Conservation (phyloP, 2,113 vertebrate species). For the Cynopterus brachyotis region DNA sequence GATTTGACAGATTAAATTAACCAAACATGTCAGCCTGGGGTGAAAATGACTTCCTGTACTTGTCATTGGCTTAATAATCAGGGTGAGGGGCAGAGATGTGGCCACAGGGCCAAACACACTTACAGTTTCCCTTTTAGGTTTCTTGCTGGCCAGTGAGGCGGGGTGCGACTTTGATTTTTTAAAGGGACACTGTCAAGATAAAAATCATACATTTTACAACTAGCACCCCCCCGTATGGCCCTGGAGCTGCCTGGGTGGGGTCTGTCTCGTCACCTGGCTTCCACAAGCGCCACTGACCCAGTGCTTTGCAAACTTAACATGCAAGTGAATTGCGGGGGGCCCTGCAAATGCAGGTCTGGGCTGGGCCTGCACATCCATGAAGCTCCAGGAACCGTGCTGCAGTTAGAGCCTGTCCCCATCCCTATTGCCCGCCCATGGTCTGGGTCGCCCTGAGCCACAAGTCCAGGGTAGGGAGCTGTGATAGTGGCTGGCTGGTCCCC, state of each 20-base stretch:
- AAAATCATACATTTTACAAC: conserved; percentile 81
- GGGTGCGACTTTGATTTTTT: conserved; percentile 83
- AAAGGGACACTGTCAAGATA: conserved; percentile 85
- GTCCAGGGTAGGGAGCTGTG: not conserved
- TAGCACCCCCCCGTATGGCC: not conserved
- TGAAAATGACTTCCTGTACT: conserved; percentile 8
- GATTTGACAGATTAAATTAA: conserved; percentile 47
- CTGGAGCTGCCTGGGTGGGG: not conserved
- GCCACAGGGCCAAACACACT: conserved; percentile 74
- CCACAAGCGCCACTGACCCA: not conserved
- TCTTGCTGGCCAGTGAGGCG: conserved; percentile 85
- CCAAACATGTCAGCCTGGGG: not conserved
- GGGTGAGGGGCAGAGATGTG: conserved; percentile 5
- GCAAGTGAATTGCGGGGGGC: not conserved
- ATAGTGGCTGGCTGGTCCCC: not conserved
- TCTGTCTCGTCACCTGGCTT: conserved; percentile 1
- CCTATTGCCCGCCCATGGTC: not conserved
- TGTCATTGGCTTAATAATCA: conserved; percentile 13
- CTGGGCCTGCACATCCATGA: too few species aligned
- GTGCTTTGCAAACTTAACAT: not conserved
- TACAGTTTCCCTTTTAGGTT: conserved; percentile 85
- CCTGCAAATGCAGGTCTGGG: not conserved
- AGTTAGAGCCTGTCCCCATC: not conserved
- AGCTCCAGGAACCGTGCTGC: not conserved
- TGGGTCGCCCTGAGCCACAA: not conserved